Evolutionary conservation across 2,797 vertebrate genomes (phyloP), one percentile per base, ranked within the genome.

Genomic region (Chelonia mydas): DNA sequence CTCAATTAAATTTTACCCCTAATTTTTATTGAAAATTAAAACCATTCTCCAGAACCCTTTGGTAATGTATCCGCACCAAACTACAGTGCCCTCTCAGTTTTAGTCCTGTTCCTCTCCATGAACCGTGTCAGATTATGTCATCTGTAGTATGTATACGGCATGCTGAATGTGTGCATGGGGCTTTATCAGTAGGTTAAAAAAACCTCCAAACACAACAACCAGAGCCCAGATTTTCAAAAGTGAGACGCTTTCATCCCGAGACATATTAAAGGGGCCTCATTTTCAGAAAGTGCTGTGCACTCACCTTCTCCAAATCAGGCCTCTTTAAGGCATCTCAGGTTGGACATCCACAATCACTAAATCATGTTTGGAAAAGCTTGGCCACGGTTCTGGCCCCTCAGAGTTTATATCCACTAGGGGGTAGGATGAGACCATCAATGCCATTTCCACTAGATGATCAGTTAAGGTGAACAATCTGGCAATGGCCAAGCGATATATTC

Each of bases 21-120:
- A 76, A 88, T 87, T 94, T 94, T 93, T 92, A 81, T 74, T 55
- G 80, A 86, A 50, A 91, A 79, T 4, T 5, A 93, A 61, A 92
- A 59, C 11, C 51, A 72, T 81, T 93, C 0, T 1, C 79, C 81
- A 77, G 31, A 87, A 90, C 19, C 28, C 79, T 89, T 47, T 92
- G 81, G 50, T 79, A 88, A 72, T 79, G 83, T 3, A 49, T 25
- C 33, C 25, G 65, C 81, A 78, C 16, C 86, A 79, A 90, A 68
- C 45, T 0, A 0, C 76, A 76, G 19, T 81, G 76, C n/a, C 25
- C 5, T 41, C 61, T n/a, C 61, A 19, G 33, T 27, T 3, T 10
- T 31, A 61, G 11, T 65, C 87, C 80, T 72, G 11, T 27, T 76
- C 72, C 37, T 72, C 82, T 45, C 86, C 65, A 88, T 49, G 87